These are phyloP conservation scores for Hetaerina titia DNA, from an alignment of 2,888 invertebrate species.

Conservation along the genomic window DNA sequence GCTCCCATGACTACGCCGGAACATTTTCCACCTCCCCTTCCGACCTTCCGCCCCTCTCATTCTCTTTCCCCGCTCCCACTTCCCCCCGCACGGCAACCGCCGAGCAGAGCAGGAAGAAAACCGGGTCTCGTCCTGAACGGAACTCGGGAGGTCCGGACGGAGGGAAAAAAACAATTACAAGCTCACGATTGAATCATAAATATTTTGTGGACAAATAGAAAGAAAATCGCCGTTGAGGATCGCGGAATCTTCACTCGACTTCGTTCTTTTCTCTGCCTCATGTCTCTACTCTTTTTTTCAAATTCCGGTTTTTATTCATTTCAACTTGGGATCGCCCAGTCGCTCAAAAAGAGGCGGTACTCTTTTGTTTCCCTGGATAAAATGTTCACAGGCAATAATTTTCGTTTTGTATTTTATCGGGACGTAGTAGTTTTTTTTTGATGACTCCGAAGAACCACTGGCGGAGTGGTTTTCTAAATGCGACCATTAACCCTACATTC, in stretches of 20 bases:
- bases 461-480: background rate
- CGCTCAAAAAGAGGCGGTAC: background rate
- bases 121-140: constrained; percentile 29
- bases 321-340: background rate
- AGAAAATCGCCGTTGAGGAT: constrained; percentile 49
- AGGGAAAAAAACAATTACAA: constrained; percentile 48
- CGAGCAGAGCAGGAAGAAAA: background rate
- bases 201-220: constrained; percentile 63
- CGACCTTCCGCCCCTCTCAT: background rate
- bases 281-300: background rate
- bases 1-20: constrained; percentile 59
- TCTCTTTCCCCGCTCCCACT: background rate
- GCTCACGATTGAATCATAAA: constrained; percentile 64
- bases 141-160: background rate
- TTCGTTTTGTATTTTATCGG: constrained; percentile 11
- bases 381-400: constrained; percentile 14
- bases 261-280: background rate
- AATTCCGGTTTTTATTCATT: background rate
- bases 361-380: background rate
- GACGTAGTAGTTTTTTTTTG: background rate
- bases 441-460: background rate
- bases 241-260: background rate
- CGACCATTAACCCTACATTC: background rate
- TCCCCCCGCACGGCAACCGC: background rate
- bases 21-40: background rate